These are phyloP conservation scores for Lamellibrachia satsuma DNA, from an alignment of 2,888 invertebrate species.

Conservation along the genomic window DNA sequence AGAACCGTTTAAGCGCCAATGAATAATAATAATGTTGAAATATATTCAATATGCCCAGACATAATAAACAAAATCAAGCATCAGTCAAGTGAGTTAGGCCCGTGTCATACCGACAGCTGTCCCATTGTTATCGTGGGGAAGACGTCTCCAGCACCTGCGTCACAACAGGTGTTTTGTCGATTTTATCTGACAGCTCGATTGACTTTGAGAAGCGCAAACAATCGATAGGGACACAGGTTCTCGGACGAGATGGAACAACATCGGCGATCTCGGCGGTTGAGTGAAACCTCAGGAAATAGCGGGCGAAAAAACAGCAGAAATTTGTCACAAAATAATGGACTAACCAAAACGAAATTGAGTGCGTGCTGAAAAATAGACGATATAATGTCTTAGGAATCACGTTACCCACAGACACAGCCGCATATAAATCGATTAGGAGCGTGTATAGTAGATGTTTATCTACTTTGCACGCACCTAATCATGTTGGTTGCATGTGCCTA, in stretches of 20 bases:
- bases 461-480: not conserved
- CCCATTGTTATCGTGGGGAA: not conserved
- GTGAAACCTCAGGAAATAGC: not conserved
- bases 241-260: not conserved
- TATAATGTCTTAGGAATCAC: not conserved
- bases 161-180: not conserved
- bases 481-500: not conserved
- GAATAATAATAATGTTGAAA: not conserved
- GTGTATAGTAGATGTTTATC: constrained; percentile 17
- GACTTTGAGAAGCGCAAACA: not conserved
- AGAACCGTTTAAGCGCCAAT: not conserved
- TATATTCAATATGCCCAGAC: not conserved
- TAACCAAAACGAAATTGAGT: not conserved
- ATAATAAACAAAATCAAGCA: not conserved
- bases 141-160: not conserved
- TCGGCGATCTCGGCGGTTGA: not conserved
- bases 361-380: not conserved
- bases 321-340: not conserved
- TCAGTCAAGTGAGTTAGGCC: not conserved
- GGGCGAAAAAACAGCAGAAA: not conserved
- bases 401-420: not conserved
- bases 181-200: not conserved
- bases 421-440: not conserved
- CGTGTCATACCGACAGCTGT: not conserved
- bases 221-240: not conserved